A percentile compares a stretch with the other conserved stretches of the same genome.
Conservation (phyloP, 2,113 vertebrate species). For the Todiramphus chloris region DNA sequence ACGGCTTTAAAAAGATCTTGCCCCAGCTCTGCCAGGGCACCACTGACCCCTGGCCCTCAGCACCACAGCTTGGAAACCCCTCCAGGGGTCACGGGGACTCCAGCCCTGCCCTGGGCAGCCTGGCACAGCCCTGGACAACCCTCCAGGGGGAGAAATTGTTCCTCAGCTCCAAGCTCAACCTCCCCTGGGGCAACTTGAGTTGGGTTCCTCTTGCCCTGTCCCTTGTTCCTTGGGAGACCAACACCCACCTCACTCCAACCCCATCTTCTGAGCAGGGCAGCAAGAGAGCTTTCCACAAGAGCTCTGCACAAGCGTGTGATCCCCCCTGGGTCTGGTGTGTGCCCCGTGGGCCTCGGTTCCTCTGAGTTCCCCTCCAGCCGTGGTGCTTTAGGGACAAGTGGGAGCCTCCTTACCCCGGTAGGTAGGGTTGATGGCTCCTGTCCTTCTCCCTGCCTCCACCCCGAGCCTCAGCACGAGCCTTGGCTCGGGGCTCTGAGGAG, state of each 20-base stretch:
- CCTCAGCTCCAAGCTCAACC: neutral
- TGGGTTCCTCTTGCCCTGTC: neutral
- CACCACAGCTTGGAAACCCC: neutral
- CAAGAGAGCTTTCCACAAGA: neutral
- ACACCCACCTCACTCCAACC: neutral
- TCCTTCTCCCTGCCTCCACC: neutral
- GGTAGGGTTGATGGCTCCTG: accelerated
- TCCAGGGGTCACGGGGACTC: too few species aligned
- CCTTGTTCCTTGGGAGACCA: neutral
- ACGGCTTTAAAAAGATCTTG: neutral
- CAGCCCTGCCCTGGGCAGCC: too few species aligned
- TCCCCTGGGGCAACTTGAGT: neutral
- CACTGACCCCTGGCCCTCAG: neutral
- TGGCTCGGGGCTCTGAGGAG: neutral
- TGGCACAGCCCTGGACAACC: neutral
- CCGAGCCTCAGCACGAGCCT: neutral
- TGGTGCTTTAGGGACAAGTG: accelerated
- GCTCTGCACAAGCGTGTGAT: neutral
- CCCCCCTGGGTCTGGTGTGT: neutral
- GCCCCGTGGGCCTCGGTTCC: neutral
- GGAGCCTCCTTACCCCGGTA: neutral
- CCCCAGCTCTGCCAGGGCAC: neutral
- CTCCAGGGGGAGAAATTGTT: neutral
- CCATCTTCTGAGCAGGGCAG: accelerated
- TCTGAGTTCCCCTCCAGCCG: accelerated